Evolutionary conservation across 2,797 vertebrate species (phyloP).

Genomic region (Gobio occitaniae): DNA sequence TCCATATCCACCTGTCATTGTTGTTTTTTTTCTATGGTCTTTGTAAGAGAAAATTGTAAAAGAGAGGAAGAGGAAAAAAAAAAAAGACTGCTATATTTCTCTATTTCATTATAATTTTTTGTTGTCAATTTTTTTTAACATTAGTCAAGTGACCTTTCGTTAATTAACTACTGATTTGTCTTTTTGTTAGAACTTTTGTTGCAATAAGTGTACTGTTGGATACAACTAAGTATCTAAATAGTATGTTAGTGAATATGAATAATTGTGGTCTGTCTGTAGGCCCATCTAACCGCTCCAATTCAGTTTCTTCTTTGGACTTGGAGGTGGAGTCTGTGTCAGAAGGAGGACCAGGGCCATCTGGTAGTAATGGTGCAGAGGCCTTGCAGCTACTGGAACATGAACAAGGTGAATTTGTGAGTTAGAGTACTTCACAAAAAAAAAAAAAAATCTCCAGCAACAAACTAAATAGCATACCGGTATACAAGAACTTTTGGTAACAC

Average conservation of each 20-base stretch:
- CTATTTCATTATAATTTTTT: neutral
- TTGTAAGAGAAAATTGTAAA: neutral
- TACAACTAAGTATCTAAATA: neutral
- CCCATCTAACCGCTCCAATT: constrained; percentile 98
- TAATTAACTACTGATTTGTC: neutral
- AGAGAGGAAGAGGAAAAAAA: neutral
- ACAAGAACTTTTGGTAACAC: neutral
- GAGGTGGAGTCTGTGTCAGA: constrained; percentile 98
- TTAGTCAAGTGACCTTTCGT: neutral
- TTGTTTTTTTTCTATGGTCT: neutral
- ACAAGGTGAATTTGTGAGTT: constrained; percentile 80
- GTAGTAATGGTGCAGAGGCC: constrained; percentile 96
- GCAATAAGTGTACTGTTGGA: neutral
- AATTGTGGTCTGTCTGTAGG: constrained; percentile 73
- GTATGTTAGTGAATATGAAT: neutral
- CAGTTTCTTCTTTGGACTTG: constrained; percentile 96
- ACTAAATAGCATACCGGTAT: neutral
- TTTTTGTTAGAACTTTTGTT: neutral
- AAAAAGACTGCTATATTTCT: too few species aligned
- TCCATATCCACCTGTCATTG: neutral
- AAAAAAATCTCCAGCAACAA: neutral
- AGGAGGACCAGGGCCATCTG: constrained; percentile 92
- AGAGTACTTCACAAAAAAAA: neutral
- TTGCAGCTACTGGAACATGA: constrained; percentile 96
- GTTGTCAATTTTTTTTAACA: neutral